Evolutionary conservation across 2,888 invertebrate genomes (phyloP).

Genomic region (Chaitophorus viminalis): DNA sequence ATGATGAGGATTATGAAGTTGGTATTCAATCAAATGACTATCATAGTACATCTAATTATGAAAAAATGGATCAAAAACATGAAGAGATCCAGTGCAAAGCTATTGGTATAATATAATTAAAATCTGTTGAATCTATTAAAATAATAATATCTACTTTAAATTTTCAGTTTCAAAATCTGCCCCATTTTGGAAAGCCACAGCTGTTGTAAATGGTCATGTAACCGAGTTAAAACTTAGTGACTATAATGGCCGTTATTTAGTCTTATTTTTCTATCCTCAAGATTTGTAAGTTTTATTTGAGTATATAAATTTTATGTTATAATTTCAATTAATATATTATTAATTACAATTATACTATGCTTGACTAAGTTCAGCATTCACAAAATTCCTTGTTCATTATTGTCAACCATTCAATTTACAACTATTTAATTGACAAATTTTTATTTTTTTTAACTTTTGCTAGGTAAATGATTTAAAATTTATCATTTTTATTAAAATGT

Average conservation of each 20-base stretch:
- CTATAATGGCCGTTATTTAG: slow-evolving; percentile 65
- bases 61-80: slow-evolving; percentile 60
- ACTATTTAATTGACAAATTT: too few relatives aligned
- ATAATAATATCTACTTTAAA: neutral
- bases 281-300: slow-evolving; percentile 65
- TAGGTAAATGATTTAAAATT: too few relatives aligned
- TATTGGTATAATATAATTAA: slow-evolving; percentile 22
- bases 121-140: neutral
- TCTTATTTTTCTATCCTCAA: slow-evolving; percentile 66
- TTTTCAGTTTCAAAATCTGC: slow-evolving; percentile 65
- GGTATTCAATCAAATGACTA: slow-evolving; percentile 59
- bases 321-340: neutral
- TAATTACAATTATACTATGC: too few relatives aligned
- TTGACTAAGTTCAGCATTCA: too few relatives aligned
- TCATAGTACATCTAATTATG: slow-evolving; percentile 53
- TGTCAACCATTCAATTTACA: too few relatives aligned
- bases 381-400: too few relatives aligned
- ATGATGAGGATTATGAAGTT: slow-evolving; percentile 59
- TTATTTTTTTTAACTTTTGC: too few relatives aligned
- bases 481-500: too few relatives aligned
- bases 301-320: neutral
- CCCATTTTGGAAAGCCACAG: slow-evolving; percentile 66
- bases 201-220: slow-evolving; percentile 66
- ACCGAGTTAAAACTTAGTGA: slow-evolving; percentile 65
- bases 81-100: slow-evolving; percentile 60